Conservation (phyloP, 2,888 invertebrate genomes). For the Polydrusus tereticollis region DNA sequence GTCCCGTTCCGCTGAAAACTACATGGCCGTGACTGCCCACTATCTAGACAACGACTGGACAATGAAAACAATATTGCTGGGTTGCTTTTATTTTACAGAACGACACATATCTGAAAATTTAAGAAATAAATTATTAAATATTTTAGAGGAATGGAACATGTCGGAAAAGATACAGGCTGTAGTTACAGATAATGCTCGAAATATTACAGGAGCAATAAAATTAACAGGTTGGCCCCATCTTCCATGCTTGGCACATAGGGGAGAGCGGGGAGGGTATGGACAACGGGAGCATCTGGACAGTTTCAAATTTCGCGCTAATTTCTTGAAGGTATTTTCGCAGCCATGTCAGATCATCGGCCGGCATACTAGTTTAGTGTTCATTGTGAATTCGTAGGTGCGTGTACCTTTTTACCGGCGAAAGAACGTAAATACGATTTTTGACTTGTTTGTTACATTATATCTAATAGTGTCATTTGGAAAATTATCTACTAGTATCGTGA, state of each 20-base stretch:
- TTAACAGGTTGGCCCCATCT: conserved; percentile 7
- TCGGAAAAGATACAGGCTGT: conserved; percentile 9
- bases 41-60: conserved; percentile 17
- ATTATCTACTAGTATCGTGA: too few species aligned
- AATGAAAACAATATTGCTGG: conserved; percentile 3
- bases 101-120: conserved; percentile 3
- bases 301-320: too few species aligned
- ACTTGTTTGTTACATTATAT: too few species aligned
- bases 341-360: too few species aligned
- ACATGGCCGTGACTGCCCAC: conserved; percentile 20
- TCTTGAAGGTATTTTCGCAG: too few species aligned
- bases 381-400: too few species aligned
- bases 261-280: too few species aligned
- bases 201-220: conserved; percentile 19
- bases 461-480: too few species aligned
- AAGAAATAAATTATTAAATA: conserved; percentile 2
- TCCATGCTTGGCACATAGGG: conserved; percentile 6
- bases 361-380: too few species aligned
- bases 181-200: conserved; percentile 13
- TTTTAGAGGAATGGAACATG: conserved; percentile 12
- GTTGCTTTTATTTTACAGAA: conserved; percentile 7
- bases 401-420: too few species aligned
- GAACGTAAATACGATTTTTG: too few species aligned
- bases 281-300: too few species aligned
- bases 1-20: conserved; percentile 19